A percentile compares a stretch with the other conserved stretches of the same genome.
These are phyloP conservation scores for Apostichopus japonicus DNA, from an alignment of 35 echinoderm and acorn worm genomes.

Conservation along the genomic window DNA sequence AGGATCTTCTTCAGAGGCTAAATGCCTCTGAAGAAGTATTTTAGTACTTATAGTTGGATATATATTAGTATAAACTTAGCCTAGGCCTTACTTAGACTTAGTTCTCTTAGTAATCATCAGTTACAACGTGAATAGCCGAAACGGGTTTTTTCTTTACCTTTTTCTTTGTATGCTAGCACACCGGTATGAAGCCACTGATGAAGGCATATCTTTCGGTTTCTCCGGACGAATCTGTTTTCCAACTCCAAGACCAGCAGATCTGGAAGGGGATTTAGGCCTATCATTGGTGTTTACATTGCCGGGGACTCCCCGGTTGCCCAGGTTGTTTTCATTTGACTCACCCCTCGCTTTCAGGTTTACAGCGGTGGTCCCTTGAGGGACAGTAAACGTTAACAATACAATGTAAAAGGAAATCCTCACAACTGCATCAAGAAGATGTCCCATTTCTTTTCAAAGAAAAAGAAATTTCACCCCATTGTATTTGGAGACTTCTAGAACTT, in stretches of 20 bases:
- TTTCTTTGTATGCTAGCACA: neutral
- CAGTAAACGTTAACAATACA: neutral
- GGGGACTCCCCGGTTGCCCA: neutral
- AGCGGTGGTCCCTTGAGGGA: neutral
- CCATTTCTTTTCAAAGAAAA: neutral
- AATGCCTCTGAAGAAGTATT: neutral
- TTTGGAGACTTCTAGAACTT: neutral
- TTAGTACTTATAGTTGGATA: no score
- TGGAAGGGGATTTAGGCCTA: neutral
- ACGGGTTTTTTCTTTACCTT: neutral
- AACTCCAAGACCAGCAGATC: neutral
- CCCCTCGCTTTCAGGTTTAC: neutral
- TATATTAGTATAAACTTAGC: neutral
- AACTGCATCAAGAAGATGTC: neutral
- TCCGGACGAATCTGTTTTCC: no score
- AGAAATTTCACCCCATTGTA: neutral
- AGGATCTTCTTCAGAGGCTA: neutral
- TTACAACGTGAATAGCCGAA: neutral
- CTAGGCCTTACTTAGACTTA: neutral
- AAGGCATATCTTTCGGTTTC: neutral
- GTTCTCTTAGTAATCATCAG: neutral
- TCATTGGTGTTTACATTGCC: neutral
- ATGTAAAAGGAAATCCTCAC: neutral
- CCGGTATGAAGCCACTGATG: neutral
- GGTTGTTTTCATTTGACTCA: neutral